Base-by-base conservation (phyloP, 2,888 invertebrate species). In the Clepsis dumicolana region DNA sequence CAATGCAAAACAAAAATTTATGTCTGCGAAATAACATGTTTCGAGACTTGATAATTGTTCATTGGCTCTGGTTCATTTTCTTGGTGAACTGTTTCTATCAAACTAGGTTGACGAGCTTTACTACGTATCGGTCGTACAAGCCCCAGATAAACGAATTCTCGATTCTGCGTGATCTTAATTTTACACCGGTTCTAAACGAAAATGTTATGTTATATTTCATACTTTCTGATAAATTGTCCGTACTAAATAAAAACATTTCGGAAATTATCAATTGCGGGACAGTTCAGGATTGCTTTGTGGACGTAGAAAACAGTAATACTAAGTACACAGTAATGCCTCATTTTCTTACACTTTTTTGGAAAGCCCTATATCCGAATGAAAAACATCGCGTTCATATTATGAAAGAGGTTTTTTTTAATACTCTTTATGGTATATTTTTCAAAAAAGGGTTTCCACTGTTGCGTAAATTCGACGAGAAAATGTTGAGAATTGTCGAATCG, bases 61-160 rank as follows among this genome's bases (percentile, higher is more conserved):
- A 70, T 52, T 72, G 70, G 70, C 44, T 71, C 0, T 72, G 71
- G 71, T 73, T 65, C 59, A 18, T 63, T 14, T 71, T 72, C 29
- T 48, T 72, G 16, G 38, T 72, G 0, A 64, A 38, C 8, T 52
- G 32, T 27, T 69, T 63, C 35, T 73, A 70, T 53, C 53, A 68
- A 12, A 67, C 61, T 18, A 54, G 57, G 12, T 18, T 72, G 16
- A 70, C 70, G 0, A 65, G 65, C 59, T 66, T 52, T 16, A 44
- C 64, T 27, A 72, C 72, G 0, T 70, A 67, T 21, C 61, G 70
- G 7, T 41, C 41, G 4, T 41, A 57, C 12, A 63, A 65, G 12
- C 56, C 66, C 3, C 62, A 57, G 25, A n/a, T 68, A 7, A 62
- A 67, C 14, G 61, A 64, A n/a, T 29, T 64, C 7, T 44, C 38